These are phyloP conservation scores for Sardinella longiceps DNA, from an alignment of 2,797 vertebrate genomes.

Conservation along the genomic window DNA sequence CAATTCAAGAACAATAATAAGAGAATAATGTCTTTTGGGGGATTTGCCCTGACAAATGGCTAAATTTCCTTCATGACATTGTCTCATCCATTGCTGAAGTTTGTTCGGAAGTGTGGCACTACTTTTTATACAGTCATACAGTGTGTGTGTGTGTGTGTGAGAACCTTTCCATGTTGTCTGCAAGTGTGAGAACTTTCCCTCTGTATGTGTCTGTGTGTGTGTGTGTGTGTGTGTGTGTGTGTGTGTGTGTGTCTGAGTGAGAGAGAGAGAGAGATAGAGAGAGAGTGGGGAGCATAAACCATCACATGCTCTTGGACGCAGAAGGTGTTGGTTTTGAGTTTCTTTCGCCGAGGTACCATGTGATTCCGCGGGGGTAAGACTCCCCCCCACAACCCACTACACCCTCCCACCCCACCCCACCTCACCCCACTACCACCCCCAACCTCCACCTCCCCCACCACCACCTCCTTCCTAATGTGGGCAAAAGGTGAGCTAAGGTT, in stretches of 20 bases:
- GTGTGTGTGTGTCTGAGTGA: conserved; percentile 24
- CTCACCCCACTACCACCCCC: not conserved
- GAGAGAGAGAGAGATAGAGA: too few relatives aligned
- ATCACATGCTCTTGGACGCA: conserved; percentile 77
- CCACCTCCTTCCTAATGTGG: conserved; percentile 59
- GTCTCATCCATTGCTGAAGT: not conserved
- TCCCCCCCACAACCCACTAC: not conserved
- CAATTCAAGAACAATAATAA: not conserved
- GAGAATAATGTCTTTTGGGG: not conserved
- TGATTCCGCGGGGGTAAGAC: conserved; percentile 64
- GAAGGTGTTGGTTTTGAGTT: conserved; percentile 81
- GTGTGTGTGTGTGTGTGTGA: not conserved
- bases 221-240: conserved; percentile 52
- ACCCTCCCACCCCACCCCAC: conserved; percentile 49
- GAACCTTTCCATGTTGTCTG: conserved; percentile 1
- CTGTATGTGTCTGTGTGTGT: conserved; percentile 39
- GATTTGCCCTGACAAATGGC: not conserved
- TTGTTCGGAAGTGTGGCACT: not conserved
- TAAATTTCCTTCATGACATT: not conserved
- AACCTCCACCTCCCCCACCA: not conserved
- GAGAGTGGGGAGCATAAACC: conserved; percentile 40
- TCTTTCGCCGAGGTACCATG: conserved; percentile 73
- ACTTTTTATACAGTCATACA: not conserved
- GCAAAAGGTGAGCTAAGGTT: conserved; percentile 68
- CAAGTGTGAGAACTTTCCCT: conserved; percentile 26